A percentile compares a stretch with the other conserved stretches of the same genome.
Evolutionary conservation across 2,888 invertebrate genomes (phyloP).

Genomic region (Drosophila flavopinicola): DNA sequence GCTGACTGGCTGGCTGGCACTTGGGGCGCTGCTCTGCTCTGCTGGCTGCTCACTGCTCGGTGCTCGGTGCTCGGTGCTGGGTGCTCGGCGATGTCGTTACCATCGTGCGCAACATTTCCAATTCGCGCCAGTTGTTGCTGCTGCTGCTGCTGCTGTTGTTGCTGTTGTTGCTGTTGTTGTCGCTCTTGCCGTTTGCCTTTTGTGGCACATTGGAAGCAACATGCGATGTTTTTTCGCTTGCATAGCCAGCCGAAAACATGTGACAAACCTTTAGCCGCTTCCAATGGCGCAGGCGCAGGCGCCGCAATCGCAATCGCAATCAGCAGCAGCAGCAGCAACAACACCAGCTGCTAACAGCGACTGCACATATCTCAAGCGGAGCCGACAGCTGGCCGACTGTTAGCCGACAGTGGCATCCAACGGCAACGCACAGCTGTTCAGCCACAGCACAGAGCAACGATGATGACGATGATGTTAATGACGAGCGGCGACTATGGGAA

Average conservation of each 20-base stretch:
- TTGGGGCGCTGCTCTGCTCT: constrained; percentile 41
- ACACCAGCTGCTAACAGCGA: constrained; percentile 50
- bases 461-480: constrained; percentile 18
- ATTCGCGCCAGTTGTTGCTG: constrained; percentile 35
- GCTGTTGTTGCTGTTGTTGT: constrained; percentile 25
- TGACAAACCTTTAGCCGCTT: constrained; percentile 61
- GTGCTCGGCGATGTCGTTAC: constrained; percentile 30
- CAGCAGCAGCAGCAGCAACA: constrained; percentile 6
- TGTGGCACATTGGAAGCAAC: constrained; percentile 75
- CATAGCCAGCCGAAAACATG: constrained; percentile 55
- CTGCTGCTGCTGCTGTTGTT: constrained; percentile 11
- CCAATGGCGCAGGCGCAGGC: constrained; percentile 67
- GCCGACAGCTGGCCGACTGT: constrained; percentile 41
- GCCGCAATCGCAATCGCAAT: constrained; percentile 13
- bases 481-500: constrained; percentile 6
- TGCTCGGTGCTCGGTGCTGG: constrained; percentile 45
- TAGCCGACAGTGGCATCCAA: constrained; percentile 31
- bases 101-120: constrained; percentile 56
- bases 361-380: constrained; percentile 11
- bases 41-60: constrained; percentile 19
- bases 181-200: constrained; percentile 41
- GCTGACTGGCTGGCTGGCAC: constrained; percentile 28
- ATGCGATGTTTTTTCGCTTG: constrained; percentile 50
- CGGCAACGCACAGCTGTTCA: constrained; percentile 52
- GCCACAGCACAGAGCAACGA: constrained; percentile 10